phyloP scores from a whole-genome alignment of 2,113 vertebrate genomes.

The Halichoeres trimaculatus region DNA sequence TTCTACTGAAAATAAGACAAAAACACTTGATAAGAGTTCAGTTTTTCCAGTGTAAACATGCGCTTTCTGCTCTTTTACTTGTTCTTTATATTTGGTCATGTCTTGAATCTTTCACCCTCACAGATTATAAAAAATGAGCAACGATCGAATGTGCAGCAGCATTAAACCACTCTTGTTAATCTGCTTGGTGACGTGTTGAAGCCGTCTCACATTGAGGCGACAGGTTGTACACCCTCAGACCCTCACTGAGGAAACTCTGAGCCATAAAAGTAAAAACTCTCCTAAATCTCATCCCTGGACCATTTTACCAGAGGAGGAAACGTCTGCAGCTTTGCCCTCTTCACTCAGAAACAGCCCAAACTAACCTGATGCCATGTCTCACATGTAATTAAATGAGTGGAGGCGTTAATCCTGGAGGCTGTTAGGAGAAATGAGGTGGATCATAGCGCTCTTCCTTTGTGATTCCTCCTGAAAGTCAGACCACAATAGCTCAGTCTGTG shows the following conservation, averaged over 20 bases:
- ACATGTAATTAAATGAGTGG: slow-evolving; percentile 64
- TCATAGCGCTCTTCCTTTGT: slow-evolving; percentile 40
- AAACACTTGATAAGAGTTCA: too few species aligned
- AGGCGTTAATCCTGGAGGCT: slow-evolving; percentile 55
- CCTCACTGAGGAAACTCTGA: neutral
- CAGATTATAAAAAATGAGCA: neutral
- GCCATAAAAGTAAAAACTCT: slow-evolving; percentile 10
- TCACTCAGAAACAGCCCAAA: neutral
- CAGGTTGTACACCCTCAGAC: slow-evolving; percentile 9
- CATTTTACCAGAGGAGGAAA: neutral
- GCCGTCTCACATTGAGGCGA: neutral
- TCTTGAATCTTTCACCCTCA: slow-evolving; percentile 1
- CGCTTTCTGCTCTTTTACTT: neutral
- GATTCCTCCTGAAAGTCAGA: slow-evolving; percentile 52
- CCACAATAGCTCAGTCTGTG: neutral
- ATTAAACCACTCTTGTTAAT: slow-evolving; percentile 33
- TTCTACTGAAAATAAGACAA: too few species aligned
- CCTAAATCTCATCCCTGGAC: slow-evolving; percentile 15
- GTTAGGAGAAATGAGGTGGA: slow-evolving; percentile 65
- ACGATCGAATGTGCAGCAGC: slow-evolving; percentile 27
- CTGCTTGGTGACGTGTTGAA: slow-evolving; percentile 6
- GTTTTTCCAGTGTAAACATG: too few species aligned
- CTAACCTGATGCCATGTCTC: slow-evolving; percentile 20
- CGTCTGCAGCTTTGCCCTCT: neutral
- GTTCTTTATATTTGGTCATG: neutral